phyloP scores from a whole-genome alignment of 2,888 invertebrate species.

The Yponomeuta cagnagella region DNA sequence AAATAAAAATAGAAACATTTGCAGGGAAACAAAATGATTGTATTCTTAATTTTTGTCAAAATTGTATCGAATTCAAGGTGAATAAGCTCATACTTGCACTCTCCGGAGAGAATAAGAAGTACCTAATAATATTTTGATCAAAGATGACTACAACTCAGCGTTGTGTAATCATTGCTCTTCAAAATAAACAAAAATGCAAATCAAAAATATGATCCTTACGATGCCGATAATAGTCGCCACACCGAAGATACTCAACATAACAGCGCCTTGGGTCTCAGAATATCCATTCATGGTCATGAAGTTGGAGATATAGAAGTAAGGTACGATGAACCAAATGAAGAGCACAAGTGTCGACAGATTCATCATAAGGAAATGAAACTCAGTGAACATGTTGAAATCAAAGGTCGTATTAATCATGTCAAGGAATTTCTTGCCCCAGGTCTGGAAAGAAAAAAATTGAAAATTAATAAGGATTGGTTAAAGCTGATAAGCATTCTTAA shows the following conservation, averaged over 20 bases:
- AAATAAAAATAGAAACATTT: too few species aligned
- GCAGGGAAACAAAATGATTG: too few species aligned
- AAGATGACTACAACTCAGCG: too few species aligned
- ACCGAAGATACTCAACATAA: conserved; percentile 90
- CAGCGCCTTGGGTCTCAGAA: conserved; percentile 82
- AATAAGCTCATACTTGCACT: too few species aligned
- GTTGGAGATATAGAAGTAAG: conserved; percentile 94
- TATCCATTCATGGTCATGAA: conserved; percentile 79
- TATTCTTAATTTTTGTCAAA: too few species aligned
- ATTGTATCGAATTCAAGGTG: too few species aligned
- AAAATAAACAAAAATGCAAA: background rate
- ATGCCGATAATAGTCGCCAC: conserved; percentile 93
- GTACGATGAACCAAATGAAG: conserved; percentile 96
- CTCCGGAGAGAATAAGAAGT: too few species aligned
- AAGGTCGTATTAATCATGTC: conserved; percentile 82
- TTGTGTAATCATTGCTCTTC: too few species aligned
- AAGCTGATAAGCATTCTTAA: too few species aligned
- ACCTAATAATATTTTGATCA: too few species aligned
- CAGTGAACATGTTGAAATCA: conserved; percentile 89
- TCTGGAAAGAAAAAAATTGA: conserved; percentile 72
- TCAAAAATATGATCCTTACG: conserved; percentile 65
- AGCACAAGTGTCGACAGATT: conserved; percentile 92
- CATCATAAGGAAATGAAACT: conserved; percentile 87
- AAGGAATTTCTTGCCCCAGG: conserved; percentile 81
- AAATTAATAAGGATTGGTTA: conserved; percentile 5